Evolutionary conservation across 2,113 vertebrate genomes (phyloP), one percentile per base, ranked within the genome.

Genomic region (Ciconia stormi): DNA sequence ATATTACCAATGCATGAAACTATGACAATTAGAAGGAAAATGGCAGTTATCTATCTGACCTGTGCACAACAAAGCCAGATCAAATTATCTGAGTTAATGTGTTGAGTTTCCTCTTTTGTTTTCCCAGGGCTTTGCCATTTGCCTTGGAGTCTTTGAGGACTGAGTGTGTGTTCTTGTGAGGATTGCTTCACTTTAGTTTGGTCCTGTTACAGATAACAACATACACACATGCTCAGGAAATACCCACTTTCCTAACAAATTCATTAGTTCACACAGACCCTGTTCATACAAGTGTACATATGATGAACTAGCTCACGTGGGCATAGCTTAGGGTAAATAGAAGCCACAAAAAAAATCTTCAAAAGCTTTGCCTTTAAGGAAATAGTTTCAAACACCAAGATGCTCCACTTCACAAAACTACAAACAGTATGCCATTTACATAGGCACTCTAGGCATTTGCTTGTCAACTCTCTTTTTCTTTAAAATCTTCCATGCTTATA

Each of bases 391-490:
- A 97, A 86, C 85, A 88, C 96, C 92, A 97, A 97, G 91, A 97
- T 97, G 95, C 91, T 98, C 93, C 84, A 79, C 91, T 98, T 97
- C 97, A 98, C 70, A 96, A 90, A 91, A 93, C 95, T 92, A 62
- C 79, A 92, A 96, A 84, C 82, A 89, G 71, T 82, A 59, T 94
- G 91, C 93, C 97, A 98, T 97, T 97, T 97, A 95, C 76, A 91
- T 80, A 92, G 88, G 76, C 87, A 97, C 96, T 96, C 77, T 82
- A 96, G 97, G 97, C 97, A 85, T 97, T 97, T 59, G 63, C 97
- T 96, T 98, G 97, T 97, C 95, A 93, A 3, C 86, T 98, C 83
- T 92, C 86, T 87, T 95, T 65, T 96, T 87, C 96, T 97, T 98
- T 96, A 95, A 97, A 96, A 84, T 74, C 66, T 89, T 70, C 49